Evolutionary conservation across 2,113 vertebrate species (phyloP), one percentile per base, ranked within the genome.

Genomic region (Acrocephalus arundinaceus): DNA sequence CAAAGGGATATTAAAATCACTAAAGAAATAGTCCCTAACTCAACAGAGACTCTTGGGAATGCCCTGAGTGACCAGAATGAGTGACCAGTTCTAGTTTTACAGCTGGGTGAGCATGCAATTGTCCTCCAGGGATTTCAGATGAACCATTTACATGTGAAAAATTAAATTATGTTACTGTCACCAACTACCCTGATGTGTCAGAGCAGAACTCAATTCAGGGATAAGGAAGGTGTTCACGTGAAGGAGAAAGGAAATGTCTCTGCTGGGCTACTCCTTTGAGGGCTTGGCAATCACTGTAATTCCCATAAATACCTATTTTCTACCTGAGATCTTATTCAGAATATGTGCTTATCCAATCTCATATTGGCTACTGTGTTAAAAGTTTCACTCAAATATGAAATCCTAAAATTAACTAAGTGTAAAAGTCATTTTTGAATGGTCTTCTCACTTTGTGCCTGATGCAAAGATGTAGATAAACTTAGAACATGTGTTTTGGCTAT

Each of bases 191-290:
- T 75, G 46, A 35, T 19, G 11, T 78, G 20, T 55, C 35, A 63
- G 68, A 76, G 39, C 22, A 72, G 39, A 39, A 14, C 6, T 70
- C 27, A 31, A 0, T 68, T 59, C 59, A 80, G 7, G 30, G 18
- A 33, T 48, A 57, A 73, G 2, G 11, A 61, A 70, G 10, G 8
- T 61, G 15, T 1, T 35, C 7, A n/a, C 1, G 0, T 35, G 39
- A 68, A 58, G 35, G 20, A 70, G 11, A 78, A 82, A 79, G 49
- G 49, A 70, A 71, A 55, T 2, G 0, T 78, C 11, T 54, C 35
- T 83, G 58, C 35, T 65, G 27, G 70, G 43, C 13, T 46, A 3
- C 22, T 85, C 15, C 35, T 87, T 70, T 82, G 45, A 74, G 30
- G 79, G 7, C 6, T 58, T 35, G 27, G 20, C 9, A 54, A 13